Conservation (phyloP, 2,888 invertebrate species). For the Cremastinae sp. region DNA sequence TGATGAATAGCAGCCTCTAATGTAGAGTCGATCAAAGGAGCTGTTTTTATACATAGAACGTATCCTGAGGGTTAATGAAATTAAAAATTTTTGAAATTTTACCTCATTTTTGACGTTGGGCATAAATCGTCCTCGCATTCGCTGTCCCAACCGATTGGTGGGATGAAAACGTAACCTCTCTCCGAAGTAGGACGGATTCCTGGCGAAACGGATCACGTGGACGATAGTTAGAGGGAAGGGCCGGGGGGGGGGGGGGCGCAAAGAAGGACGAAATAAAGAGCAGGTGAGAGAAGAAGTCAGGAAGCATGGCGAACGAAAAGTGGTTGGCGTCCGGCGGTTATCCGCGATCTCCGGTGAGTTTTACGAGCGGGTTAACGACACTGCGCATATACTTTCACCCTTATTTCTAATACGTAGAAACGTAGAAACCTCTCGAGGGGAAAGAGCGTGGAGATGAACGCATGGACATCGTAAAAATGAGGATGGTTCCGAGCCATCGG, state of each 20-base stretch:
- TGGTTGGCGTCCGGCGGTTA: conserved; percentile 47
- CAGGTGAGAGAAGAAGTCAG: conserved; percentile 14
- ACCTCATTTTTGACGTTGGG: no score
- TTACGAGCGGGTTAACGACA: conserved; percentile 65
- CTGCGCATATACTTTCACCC: conserved; percentile 53
- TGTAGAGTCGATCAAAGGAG: no score
- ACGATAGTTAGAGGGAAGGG: no score
- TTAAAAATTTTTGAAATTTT: no score
- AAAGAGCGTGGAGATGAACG: conserved; percentile 37
- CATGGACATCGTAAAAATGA: conserved; percentile 63
- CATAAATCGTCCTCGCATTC: no score
- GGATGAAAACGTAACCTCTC: no score
- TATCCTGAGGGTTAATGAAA: no score
- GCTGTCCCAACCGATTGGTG: no score
- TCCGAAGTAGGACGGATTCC: no score
- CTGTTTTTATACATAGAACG: no score
- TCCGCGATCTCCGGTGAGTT: conserved; percentile 54
- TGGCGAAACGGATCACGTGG: no score
- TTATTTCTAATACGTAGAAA: conserved; percentile 27
- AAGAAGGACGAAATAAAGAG: conserved; percentile 30
- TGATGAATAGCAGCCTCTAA: no score
- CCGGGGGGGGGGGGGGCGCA: conserved; percentile 1
- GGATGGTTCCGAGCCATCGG: conserved; percentile 39
- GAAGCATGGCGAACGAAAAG: conserved; percentile 39
- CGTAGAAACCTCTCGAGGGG: conserved; percentile 1